Evolutionary conservation across 2,797 vertebrate species (phyloP), one percentile per base, ranked within the genome.

Genomic region (Tangara arthus): DNA sequence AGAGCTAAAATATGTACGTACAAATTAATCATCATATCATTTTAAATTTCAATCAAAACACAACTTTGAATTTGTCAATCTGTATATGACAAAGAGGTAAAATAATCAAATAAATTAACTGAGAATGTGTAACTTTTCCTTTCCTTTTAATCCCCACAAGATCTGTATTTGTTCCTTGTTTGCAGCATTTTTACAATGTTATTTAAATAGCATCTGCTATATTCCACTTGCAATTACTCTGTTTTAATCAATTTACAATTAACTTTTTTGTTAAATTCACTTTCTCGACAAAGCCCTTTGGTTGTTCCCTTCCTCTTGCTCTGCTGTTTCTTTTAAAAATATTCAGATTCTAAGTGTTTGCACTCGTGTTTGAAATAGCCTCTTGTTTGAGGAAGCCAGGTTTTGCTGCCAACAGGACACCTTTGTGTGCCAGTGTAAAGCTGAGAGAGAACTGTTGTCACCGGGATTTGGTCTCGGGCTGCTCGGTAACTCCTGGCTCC

Each of bases 191-290:
- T 37, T 30, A 41, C 57, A 85, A 87, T 91, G 71, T 88, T 89
- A 90, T 91, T 96, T 71, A 68, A 95, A 78, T 76, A 92, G 68
- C 86, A 91, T 93, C 95, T 95, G 94, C 72, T 87, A 59, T 66
- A 88, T 79, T 93, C 85, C 83, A 64, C 47, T 96, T 94, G 85
- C 87, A 89, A 90, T 87, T 70, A 32, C 70, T 95, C 22, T 59
- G 23, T 53, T 89, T 82, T 47, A 71, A 89, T 82, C 28, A 57
- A 78, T 82, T 82, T 69, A 70, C 44, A 73, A 64, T n/a, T 82
- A 92, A 90, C 57, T 76, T 93, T 76, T 59, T 32, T 50, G 27
- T 39, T 71, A 28, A 87, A 66, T 30, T 52, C 14, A 39, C 32
- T 56, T 82, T 68, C 41, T 49, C 11, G 55, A 28, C 39, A 11